phyloP scores from a whole-genome alignment of 2,113 vertebrate genomes.

The Perca flavescens region DNA sequence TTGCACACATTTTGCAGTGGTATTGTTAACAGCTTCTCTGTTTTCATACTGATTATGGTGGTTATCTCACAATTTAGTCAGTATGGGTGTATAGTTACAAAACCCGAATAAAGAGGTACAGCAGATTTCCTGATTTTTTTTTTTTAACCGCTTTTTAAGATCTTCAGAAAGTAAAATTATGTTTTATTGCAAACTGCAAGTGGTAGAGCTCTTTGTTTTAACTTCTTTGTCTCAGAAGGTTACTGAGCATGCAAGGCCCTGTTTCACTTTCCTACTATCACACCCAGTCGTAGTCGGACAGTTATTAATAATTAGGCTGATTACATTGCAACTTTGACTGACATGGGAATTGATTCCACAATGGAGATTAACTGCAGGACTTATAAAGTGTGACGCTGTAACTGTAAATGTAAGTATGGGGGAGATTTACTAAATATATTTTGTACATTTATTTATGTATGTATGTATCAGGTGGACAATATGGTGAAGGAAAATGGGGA shows the following conservation, averaged over 20 bases:
- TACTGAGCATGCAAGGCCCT: constrained; percentile 26
- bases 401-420: background rate
- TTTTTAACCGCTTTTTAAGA: no score
- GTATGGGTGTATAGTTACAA: background rate
- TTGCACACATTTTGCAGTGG: background rate
- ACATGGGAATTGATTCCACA: background rate
- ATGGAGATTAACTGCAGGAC: background rate
- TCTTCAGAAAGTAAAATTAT: background rate
- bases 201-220: background rate
- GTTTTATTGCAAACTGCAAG: background rate
- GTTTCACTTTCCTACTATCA: constrained; percentile 15
- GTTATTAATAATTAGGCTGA: background rate
- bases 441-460: background rate
- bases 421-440: background rate
- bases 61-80: background rate
- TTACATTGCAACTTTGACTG: background rate
- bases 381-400: background rate
- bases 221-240: background rate
- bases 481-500: constrained; percentile 69
- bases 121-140: background rate
- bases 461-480: constrained; percentile 73
- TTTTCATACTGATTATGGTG: background rate
- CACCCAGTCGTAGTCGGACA: constrained; percentile 12
- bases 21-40: background rate
- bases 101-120: background rate